These are phyloP conservation scores for Euphonia xanthogaster DNA, from an alignment of 2,797 vertebrate genomes.

Conservation along the genomic window DNA sequence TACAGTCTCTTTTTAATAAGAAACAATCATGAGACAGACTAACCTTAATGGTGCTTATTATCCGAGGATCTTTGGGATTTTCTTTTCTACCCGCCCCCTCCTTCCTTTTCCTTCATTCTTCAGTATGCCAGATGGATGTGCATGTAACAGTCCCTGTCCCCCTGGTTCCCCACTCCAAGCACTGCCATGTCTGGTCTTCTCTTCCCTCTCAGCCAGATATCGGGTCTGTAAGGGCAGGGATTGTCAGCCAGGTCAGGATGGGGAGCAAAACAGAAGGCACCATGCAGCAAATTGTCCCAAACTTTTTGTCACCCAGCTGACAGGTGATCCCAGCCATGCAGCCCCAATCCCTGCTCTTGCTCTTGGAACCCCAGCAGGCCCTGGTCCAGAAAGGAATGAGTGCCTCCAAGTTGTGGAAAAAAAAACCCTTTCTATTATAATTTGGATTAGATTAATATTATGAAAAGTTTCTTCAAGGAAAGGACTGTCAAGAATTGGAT, in stretches of 20 bases:
- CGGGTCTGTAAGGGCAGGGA: neutral
- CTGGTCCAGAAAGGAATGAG: neutral
- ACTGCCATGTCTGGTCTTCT: neutral
- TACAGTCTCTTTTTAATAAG: constrained; percentile 77
- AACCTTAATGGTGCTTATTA: constrained; percentile 78
- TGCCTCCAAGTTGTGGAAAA: neutral
- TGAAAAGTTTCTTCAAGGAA: neutral
- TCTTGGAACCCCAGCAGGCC: neutral
- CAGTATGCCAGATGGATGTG: constrained; percentile 60
- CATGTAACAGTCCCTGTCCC: neutral
- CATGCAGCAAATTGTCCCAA: neutral
- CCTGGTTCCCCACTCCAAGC: neutral
- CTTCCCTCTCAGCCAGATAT: neutral
- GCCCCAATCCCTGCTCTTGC: neutral
- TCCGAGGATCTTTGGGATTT: constrained; percentile 69
- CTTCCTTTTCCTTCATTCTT: constrained; percentile 22
- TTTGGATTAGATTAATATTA: neutral
- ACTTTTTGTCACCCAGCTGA: neutral
- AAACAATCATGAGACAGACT: constrained; percentile 76
- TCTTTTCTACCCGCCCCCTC: constrained; percentile 14
- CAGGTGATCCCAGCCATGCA: neutral
- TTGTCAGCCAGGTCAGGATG: neutral
- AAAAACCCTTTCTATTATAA: neutral
- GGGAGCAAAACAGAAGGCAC: neutral
- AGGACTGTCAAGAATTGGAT: neutral